Evolutionary conservation across 2,888 invertebrate genomes (phyloP), one percentile per base, ranked within the genome.

Genomic region (Drosophila eohydei): DNA sequence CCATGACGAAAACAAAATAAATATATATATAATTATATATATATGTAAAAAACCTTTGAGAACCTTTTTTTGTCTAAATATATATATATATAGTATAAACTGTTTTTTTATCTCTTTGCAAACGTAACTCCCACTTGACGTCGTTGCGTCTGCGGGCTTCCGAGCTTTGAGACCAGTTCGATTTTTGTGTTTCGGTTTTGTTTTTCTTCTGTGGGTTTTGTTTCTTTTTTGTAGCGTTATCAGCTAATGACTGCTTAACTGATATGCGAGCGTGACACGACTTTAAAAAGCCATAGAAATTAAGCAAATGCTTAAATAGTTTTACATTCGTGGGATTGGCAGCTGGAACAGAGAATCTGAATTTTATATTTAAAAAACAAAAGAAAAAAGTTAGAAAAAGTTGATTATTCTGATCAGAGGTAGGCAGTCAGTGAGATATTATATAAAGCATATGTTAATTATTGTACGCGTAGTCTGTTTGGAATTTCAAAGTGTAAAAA

Each of bases 191-290:
- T 50, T 44, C 44, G 28, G 7, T n/a, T 52, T n/a, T 21, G 12
- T 51, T 36, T 7, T 46, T 28, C 14, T 12, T n/a, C 7, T 41
- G 3, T 48, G 30, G 16, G 4, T n/a, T 12, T 50, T 11, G 32
- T 34, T 6, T 50, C 32, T 21, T 16, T 32, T 62, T 48, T 30
- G 2, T 34, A n/a, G 32, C 44, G 65, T 58, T 71, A 73, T 71
- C 74, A 65, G 52, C 46, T 4, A 48, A 41, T 14, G 41, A 32
- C 34, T 52, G 7, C 16, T 26, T 12, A 7, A 4, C 16, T 2
- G 38, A 34, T 38, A 51, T 40, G 66, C 14, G 32, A 32, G 46
- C 65, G 67, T 54, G 67, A 58, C 58, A 58, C 58, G 58, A 58
- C 12, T 28, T 12, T 7, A 16, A 30, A 38, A 30, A 38, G 30